Conservation (phyloP, 1,140 invertebrate genomes). For the Pseudomyrmex concolor region DNA sequence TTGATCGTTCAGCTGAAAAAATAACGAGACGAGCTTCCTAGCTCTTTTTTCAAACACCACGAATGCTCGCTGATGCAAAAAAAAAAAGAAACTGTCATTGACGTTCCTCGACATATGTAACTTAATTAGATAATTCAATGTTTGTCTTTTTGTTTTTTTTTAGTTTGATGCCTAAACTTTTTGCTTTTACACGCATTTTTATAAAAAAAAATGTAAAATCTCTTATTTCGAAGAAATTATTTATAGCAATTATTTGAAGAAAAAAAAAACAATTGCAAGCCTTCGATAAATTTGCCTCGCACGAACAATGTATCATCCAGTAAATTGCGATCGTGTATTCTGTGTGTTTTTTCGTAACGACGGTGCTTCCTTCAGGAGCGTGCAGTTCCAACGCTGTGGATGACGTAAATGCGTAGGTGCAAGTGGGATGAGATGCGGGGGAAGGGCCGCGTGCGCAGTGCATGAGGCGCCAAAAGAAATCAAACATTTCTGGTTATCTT, state of each 20-base stretch:
- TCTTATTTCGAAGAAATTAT: slow-evolving; percentile 23
- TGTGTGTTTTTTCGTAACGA: not conserved
- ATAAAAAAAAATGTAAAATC: no score
- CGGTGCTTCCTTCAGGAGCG: slow-evolving; percentile 24
- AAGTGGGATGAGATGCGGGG: slow-evolving; percentile 8
- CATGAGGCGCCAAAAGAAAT: slow-evolving; percentile 67
- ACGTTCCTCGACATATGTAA: not conserved
- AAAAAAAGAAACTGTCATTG: slow-evolving; percentile 4
- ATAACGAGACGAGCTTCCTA: slow-evolving; percentile 71
- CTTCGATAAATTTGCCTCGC: slow-evolving; percentile 27
- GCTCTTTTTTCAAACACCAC: not conserved
- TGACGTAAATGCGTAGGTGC: slow-evolving; percentile 73
- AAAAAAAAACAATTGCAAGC: not conserved
- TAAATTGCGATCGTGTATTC: slow-evolving; percentile 12
- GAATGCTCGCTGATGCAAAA: not conserved
- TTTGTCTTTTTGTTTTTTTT: not conserved
- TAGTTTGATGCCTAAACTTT: not conserved
- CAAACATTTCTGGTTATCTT: slow-evolving; percentile 76
- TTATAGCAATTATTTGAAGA: no score
- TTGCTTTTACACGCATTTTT: not conserved
- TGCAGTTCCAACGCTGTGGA: slow-evolving; percentile 8
- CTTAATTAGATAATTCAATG: not conserved
- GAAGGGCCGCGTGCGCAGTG: not conserved
- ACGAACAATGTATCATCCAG: not conserved
- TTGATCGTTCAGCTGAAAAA: slow-evolving; percentile 76